Conservation (phyloP, 1,140 invertebrate genomes). For the Eupeodes corollae region DNA sequence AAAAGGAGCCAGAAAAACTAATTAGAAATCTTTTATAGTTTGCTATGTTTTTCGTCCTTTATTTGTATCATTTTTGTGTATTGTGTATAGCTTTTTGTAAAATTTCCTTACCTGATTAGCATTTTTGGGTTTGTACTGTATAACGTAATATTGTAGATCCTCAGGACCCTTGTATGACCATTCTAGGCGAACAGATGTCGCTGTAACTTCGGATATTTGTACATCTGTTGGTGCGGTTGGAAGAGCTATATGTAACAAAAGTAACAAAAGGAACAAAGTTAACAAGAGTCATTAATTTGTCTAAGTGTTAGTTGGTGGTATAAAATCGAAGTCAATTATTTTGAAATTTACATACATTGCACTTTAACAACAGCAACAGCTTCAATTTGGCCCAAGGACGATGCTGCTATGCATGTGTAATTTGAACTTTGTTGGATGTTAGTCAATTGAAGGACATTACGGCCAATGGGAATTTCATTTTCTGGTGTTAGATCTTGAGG, state of each 20-base stretch:
- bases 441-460: constrained; percentile 73
- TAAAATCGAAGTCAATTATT: background rate
- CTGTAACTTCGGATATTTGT: constrained; percentile 80
- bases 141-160: constrained; percentile 85
- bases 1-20: too few species aligned
- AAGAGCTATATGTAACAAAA: constrained; percentile 50
- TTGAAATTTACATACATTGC: constrained; percentile 67
- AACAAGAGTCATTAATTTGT: background rate
- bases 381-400: constrained; percentile 84
- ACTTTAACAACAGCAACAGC: constrained; percentile 79
- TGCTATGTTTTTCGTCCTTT: too few species aligned
- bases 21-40: too few species aligned
- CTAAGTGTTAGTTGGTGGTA: background rate
- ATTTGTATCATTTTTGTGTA: too few species aligned
- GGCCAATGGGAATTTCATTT: constrained; percentile 71
- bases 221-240: constrained; percentile 81
- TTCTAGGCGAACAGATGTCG: constrained; percentile 77
- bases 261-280: constrained; percentile 9
- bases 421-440: constrained; percentile 87
- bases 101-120: constrained; percentile 50
- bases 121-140: constrained; percentile 89
- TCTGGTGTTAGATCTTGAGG: constrained; percentile 72
- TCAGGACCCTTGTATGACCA: constrained; percentile 82
- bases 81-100: too few species aligned
- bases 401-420: constrained; percentile 94